These are phyloP conservation scores for Trichogramma pretiosum DNA, from an alignment of 1,140 invertebrate genomes.

Conservation along the genomic window DNA sequence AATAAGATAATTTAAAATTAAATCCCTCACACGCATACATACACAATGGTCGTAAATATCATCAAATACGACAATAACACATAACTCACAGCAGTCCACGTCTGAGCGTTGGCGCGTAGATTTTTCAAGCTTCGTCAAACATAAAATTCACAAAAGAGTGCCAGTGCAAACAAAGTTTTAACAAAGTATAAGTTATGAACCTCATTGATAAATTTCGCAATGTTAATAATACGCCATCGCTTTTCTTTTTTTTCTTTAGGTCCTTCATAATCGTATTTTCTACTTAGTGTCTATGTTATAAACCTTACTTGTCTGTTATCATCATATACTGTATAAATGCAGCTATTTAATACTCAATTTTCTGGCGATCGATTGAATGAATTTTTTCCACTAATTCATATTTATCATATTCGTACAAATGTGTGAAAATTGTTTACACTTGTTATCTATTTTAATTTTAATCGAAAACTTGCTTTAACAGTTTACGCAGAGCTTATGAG, in stretches of 20 bases:
- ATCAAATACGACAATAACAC: too few relatives aligned
- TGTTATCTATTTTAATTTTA: neutral
- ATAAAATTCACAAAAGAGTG: too few relatives aligned
- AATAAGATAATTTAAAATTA: too few relatives aligned
- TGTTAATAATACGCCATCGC: constrained; percentile 28
- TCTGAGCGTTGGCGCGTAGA: constrained; percentile 9
- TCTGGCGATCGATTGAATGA: constrained; percentile 13
- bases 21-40: too few relatives aligned
- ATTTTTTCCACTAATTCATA: constrained; percentile 3
- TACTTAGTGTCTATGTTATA: constrained; percentile 23
- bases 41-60: too few relatives aligned
- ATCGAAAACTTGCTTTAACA: constrained; percentile 2
- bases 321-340: constrained; percentile 29
- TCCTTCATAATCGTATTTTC: constrained; percentile 33
- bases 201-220: constrained; percentile 16
- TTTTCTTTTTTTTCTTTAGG: constrained; percentile 30
- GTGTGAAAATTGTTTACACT: constrained; percentile 1
- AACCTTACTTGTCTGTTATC: constrained; percentile 20
- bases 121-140: too few relatives aligned
- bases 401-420: constrained; percentile 7
- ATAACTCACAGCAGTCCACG: constrained; percentile 15
- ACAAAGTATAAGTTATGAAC: too few relatives aligned
- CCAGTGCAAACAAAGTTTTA: too few relatives aligned
- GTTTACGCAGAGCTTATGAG: constrained; percentile 3
- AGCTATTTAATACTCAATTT: constrained; percentile 30